Evolutionary conservation across 2,797 vertebrate genomes (phyloP), one percentile per base, ranked within the genome.

Genomic region (Intellagama lesueurii): DNA sequence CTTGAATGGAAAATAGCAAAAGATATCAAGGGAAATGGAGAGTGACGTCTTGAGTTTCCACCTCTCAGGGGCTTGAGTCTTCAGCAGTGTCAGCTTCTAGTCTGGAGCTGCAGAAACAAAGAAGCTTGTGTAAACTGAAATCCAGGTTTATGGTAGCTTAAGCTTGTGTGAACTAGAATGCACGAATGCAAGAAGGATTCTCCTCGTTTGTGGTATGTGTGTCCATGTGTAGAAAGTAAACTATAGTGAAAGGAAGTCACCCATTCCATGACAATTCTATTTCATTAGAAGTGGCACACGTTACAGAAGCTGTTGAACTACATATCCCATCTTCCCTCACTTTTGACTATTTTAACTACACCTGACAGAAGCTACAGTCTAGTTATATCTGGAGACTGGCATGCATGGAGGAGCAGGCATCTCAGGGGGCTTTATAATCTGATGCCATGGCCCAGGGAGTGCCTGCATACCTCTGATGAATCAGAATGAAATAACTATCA

Each of bases 1-100:
- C 35, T 81, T 40, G 49, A 77, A 72, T 85, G 75, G 81, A 85
- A 79, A 60, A 85, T 17, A 64, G 66, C 49, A 47, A 80, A 76
- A 56, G 30, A 26, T 26, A 40, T 79, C 66, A 52, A 70, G 47
- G 88, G 76, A 28, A 49, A 81, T 78, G 64, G 17, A 32, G 30
- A 14, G 32, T 77, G 26, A 66, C 73, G 24, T 64, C 17, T 32
- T 77, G 22, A 17, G 47, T 60, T 60, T 70, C 75, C n/a, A n/a
- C 76, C 68, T 60, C 75, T 70, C 30, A 5, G 1, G 5, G 24
- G 7, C 44, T 78, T 76, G 24, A 12, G 49, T 40, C 4, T 26
- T 49, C 28, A 78, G 79, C 68, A 49, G 35, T 40, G 47, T 49
- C 28, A 69, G 49, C 77, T 52, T 87, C 76, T 76, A 80, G 19